Percentiles rank a stretch among this genome's conserved stretches.
Conservation (phyloP, 2,888 invertebrate genomes). For the Priocnemis perturbator region DNA sequence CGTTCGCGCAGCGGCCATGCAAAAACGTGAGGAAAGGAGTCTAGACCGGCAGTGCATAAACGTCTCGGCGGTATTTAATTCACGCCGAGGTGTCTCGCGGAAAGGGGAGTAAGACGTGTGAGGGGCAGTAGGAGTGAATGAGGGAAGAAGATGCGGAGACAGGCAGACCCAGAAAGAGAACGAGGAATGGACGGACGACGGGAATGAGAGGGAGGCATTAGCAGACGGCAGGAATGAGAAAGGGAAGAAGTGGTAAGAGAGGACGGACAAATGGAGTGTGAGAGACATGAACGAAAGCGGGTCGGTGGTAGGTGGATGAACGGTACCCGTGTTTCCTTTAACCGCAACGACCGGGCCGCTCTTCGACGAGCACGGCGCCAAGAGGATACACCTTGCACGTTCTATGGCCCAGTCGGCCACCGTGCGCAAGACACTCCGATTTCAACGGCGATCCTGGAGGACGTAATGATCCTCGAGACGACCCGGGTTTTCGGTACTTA, state of each 20-base stretch:
- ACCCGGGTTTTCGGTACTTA: conserved; percentile 15
- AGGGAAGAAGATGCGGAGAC: conserved; percentile 9
- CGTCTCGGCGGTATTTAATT: conserved; percentile 45
- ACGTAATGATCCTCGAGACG: conserved; percentile 19
- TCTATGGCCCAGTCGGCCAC: conserved; percentile 27
- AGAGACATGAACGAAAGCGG: conserved; percentile 14
- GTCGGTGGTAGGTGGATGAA: conserved; percentile 36
- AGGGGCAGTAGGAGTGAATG: not conserved
- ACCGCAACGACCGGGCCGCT: conserved; percentile 31
- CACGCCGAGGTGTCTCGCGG: conserved; percentile 27
- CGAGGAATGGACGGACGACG: no score
- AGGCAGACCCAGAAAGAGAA: no score
- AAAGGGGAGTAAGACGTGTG: conserved; percentile 11
- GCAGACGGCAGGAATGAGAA: not conserved
- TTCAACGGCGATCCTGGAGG: conserved; percentile 23
- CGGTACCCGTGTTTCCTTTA: conserved; percentile 41
- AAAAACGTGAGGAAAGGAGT: conserved; percentile 13
- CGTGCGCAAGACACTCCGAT: conserved; percentile 5
- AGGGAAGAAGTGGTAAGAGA: not conserved
- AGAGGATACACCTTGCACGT: conserved; percentile 11
- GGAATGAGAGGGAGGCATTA: no score
- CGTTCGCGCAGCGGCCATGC: not conserved
- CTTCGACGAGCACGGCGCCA: conserved; percentile 17
- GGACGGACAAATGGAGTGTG: not conserved
- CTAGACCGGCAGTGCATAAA: conserved; percentile 7